Evolutionary conservation across 2,888 invertebrate genomes (phyloP).

Genomic region (Drosophila borealis): DNA sequence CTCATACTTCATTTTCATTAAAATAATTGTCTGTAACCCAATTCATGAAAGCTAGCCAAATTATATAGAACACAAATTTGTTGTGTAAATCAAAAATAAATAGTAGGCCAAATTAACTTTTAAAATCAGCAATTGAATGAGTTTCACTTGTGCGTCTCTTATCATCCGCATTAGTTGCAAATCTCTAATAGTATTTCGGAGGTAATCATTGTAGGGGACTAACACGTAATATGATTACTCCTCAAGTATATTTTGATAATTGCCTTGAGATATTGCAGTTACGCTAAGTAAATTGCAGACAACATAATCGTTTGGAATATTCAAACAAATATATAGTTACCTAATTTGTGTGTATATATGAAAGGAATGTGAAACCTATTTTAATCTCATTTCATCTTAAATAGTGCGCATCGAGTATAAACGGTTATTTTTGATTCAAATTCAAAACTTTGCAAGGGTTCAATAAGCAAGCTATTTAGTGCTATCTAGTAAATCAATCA

Average conservation of each 20-base stretch:
- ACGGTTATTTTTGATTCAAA: constrained; percentile 17
- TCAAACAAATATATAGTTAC: constrained; percentile 8
- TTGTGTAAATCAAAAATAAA: too few relatives aligned
- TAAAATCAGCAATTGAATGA: constrained; percentile 4
- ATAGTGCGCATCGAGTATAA: constrained; percentile 27
- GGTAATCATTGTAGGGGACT: too few relatives aligned
- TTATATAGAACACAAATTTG: too few relatives aligned
- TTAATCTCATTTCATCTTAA: constrained; percentile 18
- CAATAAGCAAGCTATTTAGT: constrained; percentile 49
- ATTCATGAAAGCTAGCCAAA: neutral
- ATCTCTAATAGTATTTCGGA: neutral
- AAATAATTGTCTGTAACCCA: neutral
- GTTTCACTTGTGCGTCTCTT: neutral
- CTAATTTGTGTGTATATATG: constrained; percentile 21
- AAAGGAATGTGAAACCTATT: constrained; percentile 16
- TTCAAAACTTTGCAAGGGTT: constrained; percentile 35
- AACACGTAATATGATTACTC: too few relatives aligned
- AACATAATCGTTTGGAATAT: neutral
- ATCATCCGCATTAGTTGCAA: neutral
- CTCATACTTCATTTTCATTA: neutral
- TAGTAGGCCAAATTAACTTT: too few relatives aligned
- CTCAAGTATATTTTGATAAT: too few relatives aligned
- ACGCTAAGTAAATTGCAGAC: neutral
- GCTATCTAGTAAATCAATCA: constrained; percentile 48
- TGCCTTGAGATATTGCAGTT: neutral